Evolutionary conservation across 2,797 vertebrate species (phyloP).

Genomic region (Morelia viridis): DNA sequence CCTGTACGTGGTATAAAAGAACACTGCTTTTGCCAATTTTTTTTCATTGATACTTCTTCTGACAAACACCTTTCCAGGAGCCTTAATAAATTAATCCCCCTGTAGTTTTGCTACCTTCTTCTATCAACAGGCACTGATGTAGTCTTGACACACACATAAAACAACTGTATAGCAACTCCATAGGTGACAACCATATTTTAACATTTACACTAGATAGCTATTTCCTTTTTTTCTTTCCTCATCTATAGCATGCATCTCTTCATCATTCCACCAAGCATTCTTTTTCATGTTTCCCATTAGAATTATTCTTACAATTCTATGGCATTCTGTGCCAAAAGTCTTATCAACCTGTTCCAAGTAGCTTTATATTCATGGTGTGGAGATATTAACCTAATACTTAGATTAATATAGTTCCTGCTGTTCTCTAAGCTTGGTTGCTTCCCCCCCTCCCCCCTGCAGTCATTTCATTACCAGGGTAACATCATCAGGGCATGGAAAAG

Average conservation of each 20-base stretch:
- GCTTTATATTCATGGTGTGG: not conserved
- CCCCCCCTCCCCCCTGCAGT: no score
- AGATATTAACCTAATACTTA: not conserved
- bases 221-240: not conserved
- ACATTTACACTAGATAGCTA: not conserved
- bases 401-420: not conserved
- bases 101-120: not conserved
- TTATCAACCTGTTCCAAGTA: not conserved
- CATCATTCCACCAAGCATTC: not conserved
- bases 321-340: not conserved
- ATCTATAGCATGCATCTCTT: not conserved
- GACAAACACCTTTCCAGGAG: not conserved
- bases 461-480: not conserved
- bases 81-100: not conserved
- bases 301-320: not conserved
- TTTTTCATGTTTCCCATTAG: not conserved
- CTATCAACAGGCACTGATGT: not conserved
- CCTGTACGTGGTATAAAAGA: not conserved
- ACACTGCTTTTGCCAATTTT: not conserved
- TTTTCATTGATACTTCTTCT: not conserved
- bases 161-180: not conserved
- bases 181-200: not conserved
- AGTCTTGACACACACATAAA: not conserved
- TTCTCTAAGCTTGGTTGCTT: not conserved
- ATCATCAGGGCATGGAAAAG: not conserved